Evolutionary conservation across 2,797 vertebrate genomes (phyloP), one percentile per base, ranked within the genome.

Genomic region (Crypturellus tataupa): DNA sequence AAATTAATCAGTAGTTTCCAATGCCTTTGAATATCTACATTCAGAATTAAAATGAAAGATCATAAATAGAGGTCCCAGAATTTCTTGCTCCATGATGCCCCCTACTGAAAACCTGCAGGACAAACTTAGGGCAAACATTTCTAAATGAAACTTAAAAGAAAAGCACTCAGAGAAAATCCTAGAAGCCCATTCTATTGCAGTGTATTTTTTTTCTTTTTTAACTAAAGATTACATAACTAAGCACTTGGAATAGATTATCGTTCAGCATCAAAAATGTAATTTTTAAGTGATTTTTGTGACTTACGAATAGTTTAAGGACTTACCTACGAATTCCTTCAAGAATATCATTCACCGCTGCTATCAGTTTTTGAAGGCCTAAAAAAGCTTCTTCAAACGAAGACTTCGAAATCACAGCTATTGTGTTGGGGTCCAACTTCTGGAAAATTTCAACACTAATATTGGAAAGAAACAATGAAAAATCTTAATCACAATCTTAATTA

Each of bases 301-400:
- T 39, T 58, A 63, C 8, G 16, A 47, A 46, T n/a, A 71, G 27
- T 20, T 77, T 71, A 58, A 63, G 62, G 11, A 56, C 95, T 90
- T 98, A 99, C 99, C 99, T 98, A 93, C 98, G 98, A 95, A 99
- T 98, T 84, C 97, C 98, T 93, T 98, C 97, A 77, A 96, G 98
- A 96, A 99, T 98, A 97, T 98, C 98, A 77, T 97, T 98, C 91
- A 99, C 98, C 93, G 98, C 97, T 91, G 96, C 94, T 95, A 98
- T 96, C 93, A 99, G 97, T 78, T 98, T 98, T 87, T 99, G 98
- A 93, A 99, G 98, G 93, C 97, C 98, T 64, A 97, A 70, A 93
- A 99, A 96, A 16, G 98, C 98, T 70, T 98, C 98, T 95, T 98
- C 97, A 94, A 98, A 98, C 0, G 97, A 98, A 23, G 98, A 95